Evolutionary conservation across 2,797 vertebrate species (phyloP).

Genomic region (Siniperca undulata): DNA sequence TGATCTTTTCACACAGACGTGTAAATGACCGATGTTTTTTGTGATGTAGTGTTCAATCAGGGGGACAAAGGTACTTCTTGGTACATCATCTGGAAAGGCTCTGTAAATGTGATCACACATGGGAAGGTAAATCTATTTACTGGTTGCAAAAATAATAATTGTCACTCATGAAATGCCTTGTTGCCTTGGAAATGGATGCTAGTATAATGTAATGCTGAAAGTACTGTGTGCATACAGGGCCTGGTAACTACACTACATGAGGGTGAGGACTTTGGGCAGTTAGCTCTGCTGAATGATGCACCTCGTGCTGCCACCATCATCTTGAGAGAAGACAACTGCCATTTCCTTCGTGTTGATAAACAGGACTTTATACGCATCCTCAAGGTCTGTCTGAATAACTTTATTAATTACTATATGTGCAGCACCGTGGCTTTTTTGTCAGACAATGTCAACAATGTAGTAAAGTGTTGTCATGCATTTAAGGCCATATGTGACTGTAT

Average conservation of each 20-base stretch:
- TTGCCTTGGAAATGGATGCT: background rate
- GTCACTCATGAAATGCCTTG: background rate
- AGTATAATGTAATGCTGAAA: conserved; percentile 3
- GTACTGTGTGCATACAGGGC: conserved; percentile 80
- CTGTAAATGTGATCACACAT: conserved; percentile 96
- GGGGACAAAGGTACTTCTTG: conserved; percentile 97
- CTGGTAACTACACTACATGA: conserved; percentile 94
- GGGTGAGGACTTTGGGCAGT: conserved; percentile 95
- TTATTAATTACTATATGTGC: background rate
- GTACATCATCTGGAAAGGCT: conserved; percentile 99
- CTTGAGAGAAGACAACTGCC: conserved; percentile 94
- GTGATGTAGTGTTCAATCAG: conserved; percentile 93
- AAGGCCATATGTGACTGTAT: background rate
- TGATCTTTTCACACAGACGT: conserved; percentile 14
- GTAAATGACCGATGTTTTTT: conserved; percentile 4
- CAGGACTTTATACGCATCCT: conserved; percentile 97
- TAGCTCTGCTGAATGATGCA: conserved; percentile 94
- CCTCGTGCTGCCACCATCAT: conserved; percentile 96
- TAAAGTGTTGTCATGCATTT: background rate
- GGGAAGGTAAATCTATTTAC: conserved; percentile 88
- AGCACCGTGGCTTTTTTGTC: no score
- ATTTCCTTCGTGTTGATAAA: conserved; percentile 96
- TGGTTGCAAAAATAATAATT: background rate
- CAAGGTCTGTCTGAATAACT: conserved; percentile 84
- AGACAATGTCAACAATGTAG: no score